Evolutionary conservation across 2,888 invertebrate species (phyloP).

Genomic region (Rhorus exstirpatorius): DNA sequence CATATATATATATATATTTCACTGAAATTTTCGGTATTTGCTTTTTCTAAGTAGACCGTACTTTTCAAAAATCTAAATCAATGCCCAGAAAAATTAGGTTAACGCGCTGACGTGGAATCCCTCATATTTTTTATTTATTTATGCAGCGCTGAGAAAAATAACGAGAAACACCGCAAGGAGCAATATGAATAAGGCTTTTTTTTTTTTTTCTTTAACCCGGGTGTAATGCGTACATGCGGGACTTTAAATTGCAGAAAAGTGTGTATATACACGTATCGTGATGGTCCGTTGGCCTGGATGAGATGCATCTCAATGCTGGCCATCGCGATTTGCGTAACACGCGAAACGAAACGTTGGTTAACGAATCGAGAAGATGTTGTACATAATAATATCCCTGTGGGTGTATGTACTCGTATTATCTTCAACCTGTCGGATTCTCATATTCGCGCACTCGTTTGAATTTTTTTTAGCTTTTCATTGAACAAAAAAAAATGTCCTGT

Average conservation of each 20-base stretch:
- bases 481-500: no score
- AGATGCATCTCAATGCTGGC: slow-evolving; percentile 38
- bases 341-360: slow-evolving; percentile 64
- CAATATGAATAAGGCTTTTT: slow-evolving; percentile 36
- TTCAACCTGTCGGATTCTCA: background rate
- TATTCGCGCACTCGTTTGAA: slow-evolving; percentile 4
- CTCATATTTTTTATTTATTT: no score
- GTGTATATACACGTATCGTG: slow-evolving; percentile 3
- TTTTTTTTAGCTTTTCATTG: background rate
- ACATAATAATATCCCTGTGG: background rate
- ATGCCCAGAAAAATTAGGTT: no score
- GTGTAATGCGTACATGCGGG: background rate
- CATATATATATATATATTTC: no score
- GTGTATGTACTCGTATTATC: slow-evolving; percentile 9
- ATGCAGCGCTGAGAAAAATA: background rate
- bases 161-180: slow-evolving; percentile 33
- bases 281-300: slow-evolving; percentile 46
- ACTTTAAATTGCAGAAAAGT: slow-evolving; percentile 43
- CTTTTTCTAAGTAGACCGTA: no score
- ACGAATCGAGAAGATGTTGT: slow-evolving; percentile 61
- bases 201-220: background rate
- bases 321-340: slow-evolving; percentile 60
- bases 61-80: no score
- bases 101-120: no score
- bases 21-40: no score